Evolutionary conservation across 1,140 invertebrate genomes (phyloP).

Genomic region (Pogonomyrmex californicus): DNA sequence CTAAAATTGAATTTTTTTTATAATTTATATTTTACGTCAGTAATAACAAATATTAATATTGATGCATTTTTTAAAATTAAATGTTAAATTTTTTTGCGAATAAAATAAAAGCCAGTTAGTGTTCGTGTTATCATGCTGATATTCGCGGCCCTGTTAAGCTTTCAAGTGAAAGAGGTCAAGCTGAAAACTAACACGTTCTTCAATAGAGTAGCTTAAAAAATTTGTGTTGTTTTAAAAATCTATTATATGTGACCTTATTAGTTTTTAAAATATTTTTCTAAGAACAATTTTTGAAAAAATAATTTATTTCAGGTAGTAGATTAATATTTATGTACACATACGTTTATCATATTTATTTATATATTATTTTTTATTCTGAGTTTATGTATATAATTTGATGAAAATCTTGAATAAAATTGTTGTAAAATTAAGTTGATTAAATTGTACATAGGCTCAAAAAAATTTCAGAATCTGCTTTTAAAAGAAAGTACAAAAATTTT

Average conservation of each 20-base stretch:
- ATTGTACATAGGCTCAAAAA: neutral
- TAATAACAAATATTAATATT: neutral
- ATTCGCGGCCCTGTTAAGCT: conserved; percentile 5
- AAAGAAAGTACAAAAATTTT: no score
- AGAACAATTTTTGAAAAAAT: neutral
- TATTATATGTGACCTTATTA: conserved; percentile 13
- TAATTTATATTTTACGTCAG: neutral
- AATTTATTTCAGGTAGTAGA: neutral
- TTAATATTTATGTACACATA: neutral
- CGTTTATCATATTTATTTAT: neutral
- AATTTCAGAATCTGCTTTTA: no score
- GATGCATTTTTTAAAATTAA: conserved; percentile 1
- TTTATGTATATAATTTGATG: neutral
- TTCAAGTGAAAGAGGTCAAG: conserved; percentile 57
- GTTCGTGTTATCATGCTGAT: neutral
- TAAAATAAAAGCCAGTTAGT: neutral
- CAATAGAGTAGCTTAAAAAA: conserved; percentile 12
- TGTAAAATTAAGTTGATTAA: neutral
- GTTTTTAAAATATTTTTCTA: neutral
- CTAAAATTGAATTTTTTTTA: neutral
- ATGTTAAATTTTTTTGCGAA: neutral
- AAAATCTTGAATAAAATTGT: neutral
- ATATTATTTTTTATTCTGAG: neutral
- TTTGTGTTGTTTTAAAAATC: conserved; percentile 1
- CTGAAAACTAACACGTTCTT: conserved; percentile 38